Percentiles rank a stretch among this genome's conserved stretches.
phyloP scores from a whole-genome alignment of 2,113 vertebrate species.

The Ophiodon elongatus region DNA sequence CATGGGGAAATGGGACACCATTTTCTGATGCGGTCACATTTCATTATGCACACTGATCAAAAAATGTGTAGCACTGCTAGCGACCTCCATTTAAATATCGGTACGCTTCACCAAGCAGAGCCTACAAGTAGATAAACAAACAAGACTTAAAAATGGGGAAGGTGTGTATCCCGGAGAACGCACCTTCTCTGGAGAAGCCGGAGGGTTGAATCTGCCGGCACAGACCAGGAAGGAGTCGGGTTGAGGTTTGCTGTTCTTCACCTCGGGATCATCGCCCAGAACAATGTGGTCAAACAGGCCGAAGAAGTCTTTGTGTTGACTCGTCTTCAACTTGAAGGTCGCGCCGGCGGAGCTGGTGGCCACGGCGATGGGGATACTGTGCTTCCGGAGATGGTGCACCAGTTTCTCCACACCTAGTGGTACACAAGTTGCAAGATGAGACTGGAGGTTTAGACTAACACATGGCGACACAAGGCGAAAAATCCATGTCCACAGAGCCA shows the following conservation, averaged over 20 bases:
- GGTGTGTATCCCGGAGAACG: not conserved
- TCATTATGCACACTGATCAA: not conserved
- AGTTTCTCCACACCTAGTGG: constrained; percentile 85
- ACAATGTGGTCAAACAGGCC: constrained; percentile 88
- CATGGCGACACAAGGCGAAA: no score
- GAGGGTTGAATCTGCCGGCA: constrained; percentile 88
- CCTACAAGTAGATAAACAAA: no score
- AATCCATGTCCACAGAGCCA: not conserved
- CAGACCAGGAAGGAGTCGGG: constrained; percentile 92
- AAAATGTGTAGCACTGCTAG: not conserved
- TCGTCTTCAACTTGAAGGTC: constrained; percentile 88
- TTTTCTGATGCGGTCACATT: not conserved
- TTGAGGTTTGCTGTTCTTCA: constrained; percentile 87
- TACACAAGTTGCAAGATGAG: not conserved
- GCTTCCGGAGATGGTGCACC: constrained; percentile 85
- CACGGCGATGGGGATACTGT: constrained; percentile 88
- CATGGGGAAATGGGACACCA: no score
- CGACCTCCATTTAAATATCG: not conserved
- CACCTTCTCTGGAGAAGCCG: constrained; percentile 82
- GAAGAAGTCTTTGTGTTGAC: constrained; percentile 88
- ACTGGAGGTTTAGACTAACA: not conserved
- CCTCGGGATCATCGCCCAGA: constrained; percentile 91
- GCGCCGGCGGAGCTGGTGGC: constrained; percentile 87
- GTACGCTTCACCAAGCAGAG: not conserved
- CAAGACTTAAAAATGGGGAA: not conserved